Conservation (phyloP, 2,113 vertebrate genomes). For the Pithys albifrons region DNA sequence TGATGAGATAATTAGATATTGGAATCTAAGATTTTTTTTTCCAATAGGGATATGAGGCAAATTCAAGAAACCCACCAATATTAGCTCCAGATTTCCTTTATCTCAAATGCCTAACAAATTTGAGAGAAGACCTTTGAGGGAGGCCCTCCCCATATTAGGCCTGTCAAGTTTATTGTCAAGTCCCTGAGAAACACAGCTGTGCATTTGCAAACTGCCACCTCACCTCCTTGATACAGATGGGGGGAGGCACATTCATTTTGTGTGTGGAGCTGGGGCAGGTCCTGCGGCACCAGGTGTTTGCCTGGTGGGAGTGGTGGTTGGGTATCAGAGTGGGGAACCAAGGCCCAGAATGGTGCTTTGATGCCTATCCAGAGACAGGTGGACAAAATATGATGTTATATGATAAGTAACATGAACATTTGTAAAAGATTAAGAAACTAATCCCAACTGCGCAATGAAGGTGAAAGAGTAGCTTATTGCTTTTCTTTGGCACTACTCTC, state of each 20-base stretch:
- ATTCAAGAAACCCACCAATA: background rate
- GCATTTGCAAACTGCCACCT: background rate
- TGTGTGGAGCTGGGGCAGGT: background rate
- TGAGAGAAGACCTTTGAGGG: background rate
- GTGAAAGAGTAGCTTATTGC: background rate
- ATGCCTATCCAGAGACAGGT: background rate
- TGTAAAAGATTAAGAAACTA: background rate
- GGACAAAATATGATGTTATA: background rate
- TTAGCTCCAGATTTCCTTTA: background rate
- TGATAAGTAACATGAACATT: background rate
- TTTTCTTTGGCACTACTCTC: background rate
- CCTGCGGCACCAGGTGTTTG: fast-evolving
- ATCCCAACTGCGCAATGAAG: background rate
- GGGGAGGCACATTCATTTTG: background rate
- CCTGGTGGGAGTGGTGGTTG: background rate
- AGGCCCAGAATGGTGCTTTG: background rate
- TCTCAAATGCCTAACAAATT: background rate
- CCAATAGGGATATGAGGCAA: background rate
- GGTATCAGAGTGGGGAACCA: background rate
- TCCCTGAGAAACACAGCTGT: background rate
- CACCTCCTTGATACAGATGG: background rate
- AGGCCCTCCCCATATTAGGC: background rate
- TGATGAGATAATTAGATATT: background rate
- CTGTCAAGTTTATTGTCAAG: background rate
- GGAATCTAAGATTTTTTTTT: background rate